These are phyloP conservation scores for Rattus norvegicus DNA, from an alignment of 2,113 vertebrate species.

Conservation along the genomic window DNA sequence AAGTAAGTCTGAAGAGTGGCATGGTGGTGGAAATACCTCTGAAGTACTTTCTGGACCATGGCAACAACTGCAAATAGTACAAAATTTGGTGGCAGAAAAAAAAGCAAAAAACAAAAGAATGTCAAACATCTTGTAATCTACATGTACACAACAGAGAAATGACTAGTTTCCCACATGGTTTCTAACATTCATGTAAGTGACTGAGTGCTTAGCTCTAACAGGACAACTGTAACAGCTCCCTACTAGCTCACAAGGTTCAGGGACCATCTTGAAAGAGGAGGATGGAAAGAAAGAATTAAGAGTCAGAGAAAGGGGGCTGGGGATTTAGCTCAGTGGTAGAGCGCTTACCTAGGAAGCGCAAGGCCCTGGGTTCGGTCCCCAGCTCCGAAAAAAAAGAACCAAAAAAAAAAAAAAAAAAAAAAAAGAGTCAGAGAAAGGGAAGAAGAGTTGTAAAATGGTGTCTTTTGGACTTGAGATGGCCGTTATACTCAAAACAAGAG, in stretches of 20 bases:
- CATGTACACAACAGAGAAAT: slow-evolving; percentile 20
- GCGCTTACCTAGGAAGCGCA: no score
- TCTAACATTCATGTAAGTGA: not conserved
- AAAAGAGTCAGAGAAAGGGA: not conserved
- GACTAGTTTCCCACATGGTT: not conserved
- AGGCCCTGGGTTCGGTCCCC: no score
- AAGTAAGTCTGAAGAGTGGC: not conserved
- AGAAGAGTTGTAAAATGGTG: not conserved
- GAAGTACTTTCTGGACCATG: not conserved
- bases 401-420: no score
- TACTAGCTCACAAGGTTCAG: not conserved
- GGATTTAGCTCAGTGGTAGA: no score
- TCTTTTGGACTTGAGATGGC: not conserved
- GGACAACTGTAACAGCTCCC: not conserved
- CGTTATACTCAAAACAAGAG: not conserved
- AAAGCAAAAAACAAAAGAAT: slow-evolving; percentile 1
- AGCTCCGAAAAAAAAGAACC: no score
- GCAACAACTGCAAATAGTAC: not conserved
- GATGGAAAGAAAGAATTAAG: not conserved
- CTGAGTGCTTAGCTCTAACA: not conserved
- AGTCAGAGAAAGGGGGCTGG: not conserved
- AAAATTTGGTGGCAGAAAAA: slow-evolving; percentile 12
- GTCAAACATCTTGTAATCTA: not conserved
- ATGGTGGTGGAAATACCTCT: not conserved
- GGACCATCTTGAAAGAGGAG: not conserved